Conservation (phyloP, 2,888 invertebrate genomes). For the Diarsia rubi region DNA sequence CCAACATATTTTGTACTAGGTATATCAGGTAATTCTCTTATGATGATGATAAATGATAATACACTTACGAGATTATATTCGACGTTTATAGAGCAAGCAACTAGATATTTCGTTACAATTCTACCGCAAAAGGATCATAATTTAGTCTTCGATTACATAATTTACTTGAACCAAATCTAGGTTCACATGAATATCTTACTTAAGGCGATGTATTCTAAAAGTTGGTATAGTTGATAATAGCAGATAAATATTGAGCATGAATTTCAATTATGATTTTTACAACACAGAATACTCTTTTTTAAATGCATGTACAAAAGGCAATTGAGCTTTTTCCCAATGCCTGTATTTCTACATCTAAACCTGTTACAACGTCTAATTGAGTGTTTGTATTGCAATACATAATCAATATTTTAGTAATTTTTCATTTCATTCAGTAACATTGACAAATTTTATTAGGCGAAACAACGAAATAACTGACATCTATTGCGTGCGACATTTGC, state of each 20-base stretch:
- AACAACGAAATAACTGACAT: not conserved
- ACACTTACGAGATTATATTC: not conserved
- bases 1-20: too few relatives aligned
- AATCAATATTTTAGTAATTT: not conserved
- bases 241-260: not conserved
- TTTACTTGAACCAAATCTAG: constrained; percentile 22
- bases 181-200: not conserved
- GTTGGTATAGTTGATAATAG: too few relatives aligned
- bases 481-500: not conserved
- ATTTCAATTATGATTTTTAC: not conserved
- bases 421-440: not conserved
- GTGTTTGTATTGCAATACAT: not conserved
- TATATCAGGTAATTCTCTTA: not conserved
- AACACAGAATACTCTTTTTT: not conserved
- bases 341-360: not conserved
- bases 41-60: not conserved
- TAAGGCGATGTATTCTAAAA: not conserved
- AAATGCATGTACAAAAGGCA: not conserved
- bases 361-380: not conserved
- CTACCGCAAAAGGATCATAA: constrained; percentile 12
- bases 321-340: not conserved
- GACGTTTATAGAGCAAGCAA: constrained; percentile 12
- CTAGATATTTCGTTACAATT: constrained; percentile 6
- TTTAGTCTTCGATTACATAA: constrained; percentile 38
- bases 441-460: not conserved